Base-by-base conservation (phyloP, 1,140 invertebrate genomes). In the Brachionus plicatilis region DNA sequence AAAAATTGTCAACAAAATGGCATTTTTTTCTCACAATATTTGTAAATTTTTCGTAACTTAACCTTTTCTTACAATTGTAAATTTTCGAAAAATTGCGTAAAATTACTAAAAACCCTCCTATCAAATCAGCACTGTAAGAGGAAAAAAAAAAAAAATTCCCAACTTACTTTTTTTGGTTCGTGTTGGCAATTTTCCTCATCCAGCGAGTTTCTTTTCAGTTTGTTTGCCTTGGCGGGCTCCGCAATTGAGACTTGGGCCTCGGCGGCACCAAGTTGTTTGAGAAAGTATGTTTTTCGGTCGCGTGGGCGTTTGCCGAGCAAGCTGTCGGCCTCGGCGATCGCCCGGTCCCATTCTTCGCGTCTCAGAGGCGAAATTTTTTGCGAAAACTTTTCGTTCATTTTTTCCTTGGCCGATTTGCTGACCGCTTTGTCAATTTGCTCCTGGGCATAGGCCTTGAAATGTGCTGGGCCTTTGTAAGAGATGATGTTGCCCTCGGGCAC, bases 281-380 rank as follows among this genome's bases (percentile, higher is more conserved):
- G 14, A 29, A 76, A 76, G 47, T 27, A 50, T 76, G 47, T 7
- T 29, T 76, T 76, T 50, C 72, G 41, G 14, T 76, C 72, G 20
- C 72, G 72, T 3, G 20, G 17, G 24, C 33, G 53, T 29, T 76
- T 76, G n/a, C 47, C 27, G 3, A 65, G n/a, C 14, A 82, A 65
- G 11, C 3, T 45, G 70, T 83, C 82, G n/a, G 82, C 82, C 20
- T 83, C 82, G 11, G 1, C 9, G 9, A 83, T 29, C n/a, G 82
- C 82, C 27, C 33, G 33, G 2, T 83, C 82, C 82, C 82, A 83
- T 37, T 60, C 65, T 27, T 83, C 68, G 5, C 68, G 65, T 20
- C 45, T 68, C 7, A n/a, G 20, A 0, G 27, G 4, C 14, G 65
- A 17, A 17, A 83, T 68, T 70, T 70, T 83, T 17, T 70, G 37